Percentiles rank a stretch among this genome's conserved stretches.
Conservation (phyloP, 2,888 invertebrate genomes). For the Priocnemis perturbator region DNA sequence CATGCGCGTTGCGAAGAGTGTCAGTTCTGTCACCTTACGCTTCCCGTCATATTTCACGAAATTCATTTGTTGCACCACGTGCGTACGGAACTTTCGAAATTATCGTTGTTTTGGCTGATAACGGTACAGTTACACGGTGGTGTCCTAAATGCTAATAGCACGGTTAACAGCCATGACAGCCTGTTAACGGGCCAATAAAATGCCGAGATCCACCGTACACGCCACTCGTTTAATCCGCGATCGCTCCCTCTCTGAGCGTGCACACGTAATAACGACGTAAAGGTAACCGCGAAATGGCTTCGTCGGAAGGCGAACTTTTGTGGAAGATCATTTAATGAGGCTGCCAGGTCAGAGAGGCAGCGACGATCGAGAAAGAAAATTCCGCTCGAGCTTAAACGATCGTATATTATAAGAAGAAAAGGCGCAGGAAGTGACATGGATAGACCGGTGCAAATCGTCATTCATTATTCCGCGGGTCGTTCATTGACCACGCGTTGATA, state of each 20-base stretch:
- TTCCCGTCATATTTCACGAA: no score
- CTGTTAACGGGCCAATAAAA: slow-evolving; percentile 30
- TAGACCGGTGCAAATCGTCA: slow-evolving; percentile 48
- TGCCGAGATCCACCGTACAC: slow-evolving; percentile 11
- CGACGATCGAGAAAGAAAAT: slow-evolving; percentile 31
- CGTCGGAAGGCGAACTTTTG: slow-evolving; percentile 22
- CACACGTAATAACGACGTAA: background rate
- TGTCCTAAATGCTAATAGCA: slow-evolving; percentile 3
- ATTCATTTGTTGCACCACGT: no score
- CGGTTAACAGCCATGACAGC: slow-evolving; percentile 8
- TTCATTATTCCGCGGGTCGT: slow-evolving; percentile 49
- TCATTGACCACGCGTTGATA: slow-evolving; percentile 18
- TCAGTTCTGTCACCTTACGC: no score
- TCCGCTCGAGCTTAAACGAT: slow-evolving; percentile 35
- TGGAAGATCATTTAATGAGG: slow-evolving; percentile 30
- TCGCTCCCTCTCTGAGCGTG: no score
- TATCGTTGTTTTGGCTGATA: background rate
- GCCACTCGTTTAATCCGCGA: slow-evolving; percentile 18
- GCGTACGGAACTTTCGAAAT: no score
- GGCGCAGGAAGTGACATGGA: slow-evolving; percentile 44
- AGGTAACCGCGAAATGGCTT: background rate
- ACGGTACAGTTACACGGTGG: slow-evolving; percentile 5
- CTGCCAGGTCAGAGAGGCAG: slow-evolving; percentile 9
- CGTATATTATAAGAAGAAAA: slow-evolving; percentile 48
- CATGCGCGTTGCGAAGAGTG: no score